Conservation (phyloP, 1,140 invertebrate genomes). For the Lineus longissimus region DNA sequence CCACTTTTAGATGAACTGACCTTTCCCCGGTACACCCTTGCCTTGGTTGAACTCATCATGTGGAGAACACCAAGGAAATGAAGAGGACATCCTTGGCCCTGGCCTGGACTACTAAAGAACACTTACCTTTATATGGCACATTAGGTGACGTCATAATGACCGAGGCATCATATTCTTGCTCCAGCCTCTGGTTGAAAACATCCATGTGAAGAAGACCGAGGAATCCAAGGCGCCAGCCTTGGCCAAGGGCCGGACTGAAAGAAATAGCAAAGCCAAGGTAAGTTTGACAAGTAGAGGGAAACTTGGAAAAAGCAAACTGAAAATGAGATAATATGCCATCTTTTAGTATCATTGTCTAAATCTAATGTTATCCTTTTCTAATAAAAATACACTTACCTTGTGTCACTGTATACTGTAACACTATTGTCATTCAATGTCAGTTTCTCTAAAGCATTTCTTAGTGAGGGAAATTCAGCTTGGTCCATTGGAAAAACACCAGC, state of each 20-base stretch:
- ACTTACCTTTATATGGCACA: conserved; percentile 79
- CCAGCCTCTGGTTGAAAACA: conserved; percentile 91
- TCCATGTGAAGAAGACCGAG: conserved; percentile 93
- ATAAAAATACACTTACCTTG: too few species aligned
- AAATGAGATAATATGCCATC: not conserved
- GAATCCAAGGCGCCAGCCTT: conserved; percentile 82
- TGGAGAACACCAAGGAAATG: conserved; percentile 93
- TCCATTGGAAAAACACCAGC: conserved; percentile 91
- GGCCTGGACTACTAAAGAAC: conserved; percentile 66
- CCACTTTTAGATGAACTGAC: too few species aligned
- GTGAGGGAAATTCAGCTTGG: conserved; percentile 71
- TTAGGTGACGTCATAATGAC: conserved; percentile 89
- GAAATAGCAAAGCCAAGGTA: conserved; percentile 10
- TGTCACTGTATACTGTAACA: conserved; percentile 73
- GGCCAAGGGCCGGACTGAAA: conserved; percentile 81
- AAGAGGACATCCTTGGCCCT: conserved; percentile 80
- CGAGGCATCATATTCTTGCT: conserved; percentile 88
- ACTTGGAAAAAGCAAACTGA: not conserved
- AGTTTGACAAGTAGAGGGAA: not conserved
- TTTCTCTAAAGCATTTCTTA: conserved; percentile 78
- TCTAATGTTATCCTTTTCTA: too few species aligned
- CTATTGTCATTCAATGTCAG: conserved; percentile 91
- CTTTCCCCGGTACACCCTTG: conserved; percentile 90
- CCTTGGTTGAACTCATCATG: conserved; percentile 97
- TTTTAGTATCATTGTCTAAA: too few species aligned